These are phyloP conservation scores for Eustalomyia histrio DNA, from an alignment of 2,888 invertebrate genomes.

Conservation along the genomic window DNA sequence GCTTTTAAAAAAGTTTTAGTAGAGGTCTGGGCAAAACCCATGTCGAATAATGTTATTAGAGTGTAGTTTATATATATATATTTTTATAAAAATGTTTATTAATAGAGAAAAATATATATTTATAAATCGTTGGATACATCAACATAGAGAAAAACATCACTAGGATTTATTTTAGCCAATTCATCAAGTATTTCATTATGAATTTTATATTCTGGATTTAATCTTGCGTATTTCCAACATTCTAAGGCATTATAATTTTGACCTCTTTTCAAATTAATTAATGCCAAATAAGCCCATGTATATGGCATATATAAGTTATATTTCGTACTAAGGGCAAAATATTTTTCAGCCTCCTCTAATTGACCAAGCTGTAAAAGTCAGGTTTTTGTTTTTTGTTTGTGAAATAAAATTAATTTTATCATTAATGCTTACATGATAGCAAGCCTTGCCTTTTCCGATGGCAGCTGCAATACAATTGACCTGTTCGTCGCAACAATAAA, in stretches of 20 bases:
- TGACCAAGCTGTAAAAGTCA: constrained; percentile 62
- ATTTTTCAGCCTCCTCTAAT: constrained; percentile 64
- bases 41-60: too few relatives aligned
- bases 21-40: too few relatives aligned
- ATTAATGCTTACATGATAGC: constrained; percentile 60
- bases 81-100: too few relatives aligned
- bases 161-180: constrained; percentile 68
- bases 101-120: background rate
- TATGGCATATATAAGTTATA: constrained; percentile 69
- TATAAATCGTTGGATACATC: constrained; percentile 64
- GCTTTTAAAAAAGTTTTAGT: too few relatives aligned
- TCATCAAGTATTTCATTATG: constrained; percentile 69
- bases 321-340: constrained; percentile 69
- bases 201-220: constrained; percentile 66
- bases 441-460: constrained; percentile 61
- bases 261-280: constrained; percentile 70
- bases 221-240: constrained; percentile 74
- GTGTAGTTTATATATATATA: too few relatives aligned
- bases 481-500: constrained; percentile 15
- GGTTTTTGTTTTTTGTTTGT: too few relatives aligned
- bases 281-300: constrained; percentile 72
- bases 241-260: constrained; percentile 71
- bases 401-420: background rate
- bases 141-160: constrained; percentile 69
- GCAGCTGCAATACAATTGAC: constrained; percentile 40